phyloP scores from a whole-genome alignment of 2,888 invertebrate genomes.

The Ypsolopha scabrella region DNA sequence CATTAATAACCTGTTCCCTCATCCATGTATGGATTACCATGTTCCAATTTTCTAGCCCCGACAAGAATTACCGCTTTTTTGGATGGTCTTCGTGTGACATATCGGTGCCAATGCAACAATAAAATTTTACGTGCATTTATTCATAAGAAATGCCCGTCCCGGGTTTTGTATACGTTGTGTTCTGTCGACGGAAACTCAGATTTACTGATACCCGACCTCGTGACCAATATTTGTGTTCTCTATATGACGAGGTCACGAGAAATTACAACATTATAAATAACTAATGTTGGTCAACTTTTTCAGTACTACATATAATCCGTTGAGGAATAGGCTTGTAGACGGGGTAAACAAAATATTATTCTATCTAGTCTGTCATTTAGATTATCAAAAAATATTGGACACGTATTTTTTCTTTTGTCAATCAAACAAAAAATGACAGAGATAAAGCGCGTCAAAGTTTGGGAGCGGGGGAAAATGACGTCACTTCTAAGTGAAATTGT shows the following conservation, averaged over 20 bases:
- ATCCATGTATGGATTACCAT: conserved; percentile 37
- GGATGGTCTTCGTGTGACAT: conserved; percentile 36
- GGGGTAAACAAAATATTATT: too few relatives aligned
- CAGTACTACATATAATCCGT: background rate
- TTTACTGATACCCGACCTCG: conserved; percentile 57
- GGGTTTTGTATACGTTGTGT: conserved; percentile 22
- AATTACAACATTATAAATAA: too few relatives aligned
- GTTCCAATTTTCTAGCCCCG: conserved; percentile 64
- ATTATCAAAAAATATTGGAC: too few relatives aligned
- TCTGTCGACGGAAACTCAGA: conserved; percentile 21
- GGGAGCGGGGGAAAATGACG: too few relatives aligned
- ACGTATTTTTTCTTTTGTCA: too few relatives aligned
- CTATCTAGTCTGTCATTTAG: too few relatives aligned
- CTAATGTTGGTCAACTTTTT: background rate
- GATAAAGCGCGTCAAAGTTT: too few relatives aligned
- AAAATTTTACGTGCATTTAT: conserved; percentile 55
- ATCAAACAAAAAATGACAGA: too few relatives aligned
- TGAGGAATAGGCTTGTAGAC: too few relatives aligned
- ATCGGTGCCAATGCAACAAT: conserved; percentile 63
- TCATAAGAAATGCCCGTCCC: conserved; percentile 27
- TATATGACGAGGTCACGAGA: conserved; percentile 16
- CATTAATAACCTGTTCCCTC: conserved; percentile 44
- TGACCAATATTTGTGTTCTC: conserved; percentile 52
- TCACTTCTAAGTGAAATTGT: too few relatives aligned
- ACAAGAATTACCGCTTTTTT: conserved; percentile 46